A percentile compares a stretch with the other conserved stretches of the same genome.
phyloP scores from a whole-genome alignment of 2,888 invertebrate genomes.

The Pyrrhosoma nymphula region DNA sequence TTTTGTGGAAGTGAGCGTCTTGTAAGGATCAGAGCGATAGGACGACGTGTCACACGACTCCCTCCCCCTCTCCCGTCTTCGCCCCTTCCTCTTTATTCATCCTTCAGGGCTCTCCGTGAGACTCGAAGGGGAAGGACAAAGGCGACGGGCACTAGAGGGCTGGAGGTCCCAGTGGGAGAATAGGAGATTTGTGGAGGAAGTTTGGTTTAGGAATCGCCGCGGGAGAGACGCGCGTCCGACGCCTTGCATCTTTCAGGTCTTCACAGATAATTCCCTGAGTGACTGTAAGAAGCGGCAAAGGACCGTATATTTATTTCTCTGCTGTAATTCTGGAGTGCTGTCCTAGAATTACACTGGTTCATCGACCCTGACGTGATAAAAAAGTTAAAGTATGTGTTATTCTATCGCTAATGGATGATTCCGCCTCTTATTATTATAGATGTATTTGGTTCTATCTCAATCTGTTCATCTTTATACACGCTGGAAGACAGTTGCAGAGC shows the following conservation, averaged over 20 bases:
- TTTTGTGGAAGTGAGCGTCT: background rate
- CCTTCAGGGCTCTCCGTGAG: background rate
- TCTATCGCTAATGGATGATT: too few species aligned
- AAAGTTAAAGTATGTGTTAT: too few species aligned
- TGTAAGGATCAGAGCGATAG: background rate
- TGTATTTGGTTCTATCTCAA: too few species aligned
- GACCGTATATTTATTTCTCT: background rate
- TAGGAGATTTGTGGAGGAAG: constrained; percentile 51
- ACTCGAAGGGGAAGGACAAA: background rate
- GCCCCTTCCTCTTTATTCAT: background rate
- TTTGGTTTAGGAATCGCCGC: background rate
- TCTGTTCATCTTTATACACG: too few species aligned
- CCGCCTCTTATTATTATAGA: too few species aligned
- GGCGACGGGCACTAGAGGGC: background rate
- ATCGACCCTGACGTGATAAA: too few species aligned
- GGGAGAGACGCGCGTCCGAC: constrained; percentile 34
- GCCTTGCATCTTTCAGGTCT: constrained; percentile 5
- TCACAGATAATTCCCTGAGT: constrained; percentile 40
- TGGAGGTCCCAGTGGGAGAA: background rate
- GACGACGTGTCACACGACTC: background rate
- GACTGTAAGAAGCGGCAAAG: background rate
- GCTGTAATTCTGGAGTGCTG: background rate
- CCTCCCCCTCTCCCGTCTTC: background rate
- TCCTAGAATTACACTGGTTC: too few species aligned
- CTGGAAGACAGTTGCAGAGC: too few species aligned